Evolutionary conservation across 2,113 vertebrate species (phyloP).

Genomic region (Myrmecophaga tridactyla): DNA sequence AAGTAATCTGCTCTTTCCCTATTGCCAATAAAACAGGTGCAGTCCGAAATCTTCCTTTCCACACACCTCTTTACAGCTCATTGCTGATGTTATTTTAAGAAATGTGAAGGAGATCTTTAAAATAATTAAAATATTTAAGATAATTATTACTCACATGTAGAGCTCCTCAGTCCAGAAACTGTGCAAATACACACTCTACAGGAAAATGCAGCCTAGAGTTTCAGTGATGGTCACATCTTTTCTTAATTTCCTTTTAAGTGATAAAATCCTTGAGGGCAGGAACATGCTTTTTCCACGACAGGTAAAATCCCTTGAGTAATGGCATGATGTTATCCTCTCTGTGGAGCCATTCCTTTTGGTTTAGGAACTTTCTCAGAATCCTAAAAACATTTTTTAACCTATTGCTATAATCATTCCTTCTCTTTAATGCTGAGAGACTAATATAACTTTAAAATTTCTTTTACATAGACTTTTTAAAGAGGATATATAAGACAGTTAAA

Average conservation of each 20-base stretch:
- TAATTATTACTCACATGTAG: slow-evolving; percentile 9
- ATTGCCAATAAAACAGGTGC: not conserved
- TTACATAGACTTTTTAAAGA: not conserved
- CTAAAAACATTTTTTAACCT: slow-evolving; percentile 4
- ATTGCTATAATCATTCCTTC: not conserved
- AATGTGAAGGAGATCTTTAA: not conserved
- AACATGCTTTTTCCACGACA: not conserved
- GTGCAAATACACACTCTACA: not conserved
- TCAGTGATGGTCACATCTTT: not conserved
- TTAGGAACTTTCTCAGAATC: slow-evolving; percentile 28
- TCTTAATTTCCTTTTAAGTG: slow-evolving; percentile 38
- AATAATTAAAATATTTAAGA: not conserved
- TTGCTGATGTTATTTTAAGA: not conserved
- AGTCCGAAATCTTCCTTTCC: not conserved
- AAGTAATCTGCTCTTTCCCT: not conserved
- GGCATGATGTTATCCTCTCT: not conserved
- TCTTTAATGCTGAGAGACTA: slow-evolving; percentile 1
- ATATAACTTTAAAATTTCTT: slow-evolving; percentile 13
- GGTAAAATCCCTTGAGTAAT: not conserved
- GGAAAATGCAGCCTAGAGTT: not conserved
- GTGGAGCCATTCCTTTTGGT: not conserved
- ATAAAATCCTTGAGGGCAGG: slow-evolving; percentile 27
- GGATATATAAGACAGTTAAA: not conserved
- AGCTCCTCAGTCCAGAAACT: not conserved
- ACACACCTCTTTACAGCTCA: not conserved